Percentiles rank a stretch among this genome's conserved stretches.
phyloP scores from a whole-genome alignment of 2,113 vertebrate species.

The Sceloporus undulatus region DNA sequence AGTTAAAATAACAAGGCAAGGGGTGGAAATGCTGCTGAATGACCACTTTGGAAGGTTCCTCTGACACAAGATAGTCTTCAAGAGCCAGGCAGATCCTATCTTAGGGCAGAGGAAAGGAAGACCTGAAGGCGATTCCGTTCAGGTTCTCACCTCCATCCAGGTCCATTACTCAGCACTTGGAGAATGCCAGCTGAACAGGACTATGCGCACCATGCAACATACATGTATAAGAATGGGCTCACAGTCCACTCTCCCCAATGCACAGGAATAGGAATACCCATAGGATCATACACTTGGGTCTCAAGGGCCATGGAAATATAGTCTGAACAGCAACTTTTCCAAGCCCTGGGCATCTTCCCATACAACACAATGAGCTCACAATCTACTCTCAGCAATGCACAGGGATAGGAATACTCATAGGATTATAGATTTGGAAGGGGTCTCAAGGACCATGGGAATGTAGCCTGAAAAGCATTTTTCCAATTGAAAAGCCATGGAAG shows the following conservation, averaged over 20 bases:
- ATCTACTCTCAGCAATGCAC: too few species aligned
- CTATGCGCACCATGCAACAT: neutral
- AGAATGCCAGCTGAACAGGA: neutral
- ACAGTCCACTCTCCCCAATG: too few species aligned
- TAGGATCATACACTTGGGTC: too few species aligned
- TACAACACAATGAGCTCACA: too few species aligned
- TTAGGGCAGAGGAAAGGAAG: neutral
- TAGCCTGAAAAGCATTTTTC: neutral
- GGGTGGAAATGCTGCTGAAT: neutral
- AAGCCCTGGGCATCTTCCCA: too few species aligned
- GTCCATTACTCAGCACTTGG: neutral
- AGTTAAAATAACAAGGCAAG: conserved; percentile 33
- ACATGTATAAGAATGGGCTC: too few species aligned
- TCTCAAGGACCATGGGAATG: neutral
- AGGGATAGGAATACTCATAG: too few species aligned
- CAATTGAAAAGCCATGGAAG: too few species aligned
- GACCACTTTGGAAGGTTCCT: neutral
- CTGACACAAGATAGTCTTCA: conserved; percentile 27
- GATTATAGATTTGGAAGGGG: too few species aligned
- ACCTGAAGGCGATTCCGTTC: neutral
- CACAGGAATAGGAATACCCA: too few species aligned
- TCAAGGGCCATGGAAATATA: too few species aligned
- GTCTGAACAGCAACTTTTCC: too few species aligned
- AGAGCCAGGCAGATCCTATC: neutral
- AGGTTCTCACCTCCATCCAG: neutral